Evolutionary conservation across 2,888 invertebrate genomes (phyloP).

Genomic region (Anoplius nigerrimus): DNA sequence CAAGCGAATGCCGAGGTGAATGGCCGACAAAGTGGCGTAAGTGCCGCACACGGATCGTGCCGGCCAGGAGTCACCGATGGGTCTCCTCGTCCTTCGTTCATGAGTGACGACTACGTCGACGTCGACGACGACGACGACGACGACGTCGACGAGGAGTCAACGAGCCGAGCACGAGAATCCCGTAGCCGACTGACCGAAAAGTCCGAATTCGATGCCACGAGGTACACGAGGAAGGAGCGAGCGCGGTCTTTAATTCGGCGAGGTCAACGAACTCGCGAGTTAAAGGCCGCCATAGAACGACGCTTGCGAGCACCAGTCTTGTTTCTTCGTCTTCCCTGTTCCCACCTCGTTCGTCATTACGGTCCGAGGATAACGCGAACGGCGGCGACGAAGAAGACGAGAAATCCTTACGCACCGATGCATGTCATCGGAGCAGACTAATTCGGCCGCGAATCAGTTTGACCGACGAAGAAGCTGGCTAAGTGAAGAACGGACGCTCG

Average conservation of each 20-base stretch:
- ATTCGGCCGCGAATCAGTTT: too few species aligned
- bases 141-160: not conserved
- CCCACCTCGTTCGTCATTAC: slow-evolving; percentile 10
- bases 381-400: too few species aligned
- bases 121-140: not conserved
- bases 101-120: not conserved
- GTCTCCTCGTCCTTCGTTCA: slow-evolving; percentile 22
- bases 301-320: not conserved
- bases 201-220: slow-evolving; percentile 41
- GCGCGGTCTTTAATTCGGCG: slow-evolving; percentile 22
- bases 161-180: slow-evolving; percentile 19
- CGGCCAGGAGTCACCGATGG: slow-evolving; percentile 33
- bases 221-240: slow-evolving; percentile 21
- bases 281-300: slow-evolving; percentile 16
- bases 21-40: slow-evolving; percentile 70
- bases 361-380: not conserved
- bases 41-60: slow-evolving; percentile 47
- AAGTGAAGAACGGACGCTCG: too few species aligned
- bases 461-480: too few species aligned
- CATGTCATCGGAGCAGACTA: too few species aligned
- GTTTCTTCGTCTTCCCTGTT: not conserved
- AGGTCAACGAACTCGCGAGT: slow-evolving; percentile 30
- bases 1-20: slow-evolving; percentile 62
- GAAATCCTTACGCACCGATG: too few species aligned
- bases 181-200: slow-evolving; percentile 68